Evolutionary conservation across 2,113 vertebrate species (phyloP), one percentile per base, ranked within the genome.

Genomic region (Heptranchias perlo): DNA sequence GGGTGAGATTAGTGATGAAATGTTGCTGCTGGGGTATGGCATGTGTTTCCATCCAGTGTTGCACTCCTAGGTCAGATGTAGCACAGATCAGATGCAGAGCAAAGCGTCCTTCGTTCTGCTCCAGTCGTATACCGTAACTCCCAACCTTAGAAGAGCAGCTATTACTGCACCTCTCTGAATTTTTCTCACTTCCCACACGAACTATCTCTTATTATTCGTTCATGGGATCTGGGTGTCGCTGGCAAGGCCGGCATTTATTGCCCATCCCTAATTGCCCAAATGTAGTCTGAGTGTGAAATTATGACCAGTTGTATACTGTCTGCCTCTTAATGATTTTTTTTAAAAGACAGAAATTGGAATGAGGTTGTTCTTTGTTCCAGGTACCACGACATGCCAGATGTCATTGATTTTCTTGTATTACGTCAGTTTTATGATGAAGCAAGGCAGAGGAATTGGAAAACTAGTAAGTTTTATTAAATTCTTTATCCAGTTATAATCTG

Each of bases 361-460:
- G 97, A 97, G 98, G 94, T 18, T 78, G 7, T 84, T 96, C 73
- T 96, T 96, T 64, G 16, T 58, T 96, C 13, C 97, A 99, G 99
- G 86, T 99, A 99, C 93, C 99, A 99, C 0, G 99, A 99, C 97
- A 99, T 99, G 99, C 99, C 99, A 1, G 99, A 99, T 96, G 99
- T 99, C 78, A 99, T 99, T 0, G 99, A 99, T 97, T 99, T 99
- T 97, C 98, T 99, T 31, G 98, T 99, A 87, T 97, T 99, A 94
- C 98, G 98, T 91, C 99, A 99, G 73, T 99, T 98, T 97, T 99
- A 99, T 31, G 98, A 99, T 0, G 99, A 99, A 96, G 99, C 99
- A 5, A 97, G 98, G 0, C 98, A 98, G 64, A 98, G 98, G 97
- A 98, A 98, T 96, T 99, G 99, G 99, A 98, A 98, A 96, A 97